These are phyloP conservation scores for Taurulus bubalis DNA, from an alignment of 2,113 vertebrate genomes.

Conservation along the genomic window DNA sequence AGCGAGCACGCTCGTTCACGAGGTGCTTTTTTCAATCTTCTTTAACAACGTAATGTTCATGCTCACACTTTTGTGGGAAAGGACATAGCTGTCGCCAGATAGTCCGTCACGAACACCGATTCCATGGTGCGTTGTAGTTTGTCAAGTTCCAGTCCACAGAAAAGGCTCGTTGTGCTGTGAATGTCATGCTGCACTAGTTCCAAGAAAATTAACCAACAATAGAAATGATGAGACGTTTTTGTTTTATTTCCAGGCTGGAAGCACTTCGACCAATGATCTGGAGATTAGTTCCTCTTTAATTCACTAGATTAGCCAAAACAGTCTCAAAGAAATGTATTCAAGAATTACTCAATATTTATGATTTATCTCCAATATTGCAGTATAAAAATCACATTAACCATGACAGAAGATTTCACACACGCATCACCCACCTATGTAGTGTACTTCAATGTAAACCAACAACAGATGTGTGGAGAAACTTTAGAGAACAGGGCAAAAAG, in stretches of 20 bases:
- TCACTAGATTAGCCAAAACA: conserved; percentile 4
- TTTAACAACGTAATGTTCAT: not conserved
- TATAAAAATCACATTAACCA: not conserved
- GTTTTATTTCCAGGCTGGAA: not conserved
- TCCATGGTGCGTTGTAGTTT: not conserved
- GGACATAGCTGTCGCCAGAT: not conserved
- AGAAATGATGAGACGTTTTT: not conserved
- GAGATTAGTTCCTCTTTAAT: not conserved
- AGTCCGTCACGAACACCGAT: not conserved
- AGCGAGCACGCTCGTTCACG: too few species aligned
- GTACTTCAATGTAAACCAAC: not conserved
- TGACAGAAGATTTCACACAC: not conserved
- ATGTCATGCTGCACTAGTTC: not conserved
- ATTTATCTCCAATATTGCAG: not conserved
- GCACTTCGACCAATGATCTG: not conserved
- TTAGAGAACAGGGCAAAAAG: not conserved
- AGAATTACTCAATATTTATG: not conserved
- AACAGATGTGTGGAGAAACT: not conserved
- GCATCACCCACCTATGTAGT: not conserved
- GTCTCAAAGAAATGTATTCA: not conserved
- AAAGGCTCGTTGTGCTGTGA: not conserved
- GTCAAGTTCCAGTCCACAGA: not conserved
- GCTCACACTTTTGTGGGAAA: not conserved
- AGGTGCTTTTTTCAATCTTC: too few species aligned
- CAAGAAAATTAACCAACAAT: not conserved